Evolutionary conservation across 2,888 invertebrate species (phyloP), one percentile per base, ranked within the genome.

Genomic region (Drosophila lacicola): DNA sequence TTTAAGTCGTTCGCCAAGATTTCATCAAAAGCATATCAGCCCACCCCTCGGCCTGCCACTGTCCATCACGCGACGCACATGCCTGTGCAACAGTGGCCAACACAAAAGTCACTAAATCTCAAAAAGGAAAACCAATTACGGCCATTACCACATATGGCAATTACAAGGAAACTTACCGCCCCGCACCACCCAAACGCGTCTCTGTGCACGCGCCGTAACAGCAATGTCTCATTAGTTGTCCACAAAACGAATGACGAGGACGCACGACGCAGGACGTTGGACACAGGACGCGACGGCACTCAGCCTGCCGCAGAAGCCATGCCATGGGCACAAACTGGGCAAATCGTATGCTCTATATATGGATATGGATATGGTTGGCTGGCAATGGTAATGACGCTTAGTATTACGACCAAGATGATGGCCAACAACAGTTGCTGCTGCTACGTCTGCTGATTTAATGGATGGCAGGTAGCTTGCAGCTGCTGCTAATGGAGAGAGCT

Each of bases 61-160:
- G 37, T 21, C 9, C 36, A 41, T 5, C 33, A 9, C 21, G 13
- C 44, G 33, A 13, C 56, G 21, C 29, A 44, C 19, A 13, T 47
- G 34, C 54, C 50, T 74, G 71, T 61, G 70, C 45, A 55, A 64
- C 74, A 55, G 60, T 57, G 65, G 61, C 86, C 83, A 86, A 86
- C 83, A 79, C 86, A 73, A 79, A 83, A 83, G 83, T 83, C 83
- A 83, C 72, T 81, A 83, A 84, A 84, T 84, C 87, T 86, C 78
- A 73, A 84, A 86, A 77, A 84, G 83, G 87, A 84, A 84, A 84
- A 86, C 83, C 83, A 84, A 84, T 84, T 84, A 84, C 87, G 77
- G 58, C 83, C 84, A 84, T 84, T 84, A 84, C 83, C 83, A 83
- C 83, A 84, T 86, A 74, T 83, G 87, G 83, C 83, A 86, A 84